Conservation (phyloP, 2,113 vertebrate species). For the Willisornis vidua region DNA sequence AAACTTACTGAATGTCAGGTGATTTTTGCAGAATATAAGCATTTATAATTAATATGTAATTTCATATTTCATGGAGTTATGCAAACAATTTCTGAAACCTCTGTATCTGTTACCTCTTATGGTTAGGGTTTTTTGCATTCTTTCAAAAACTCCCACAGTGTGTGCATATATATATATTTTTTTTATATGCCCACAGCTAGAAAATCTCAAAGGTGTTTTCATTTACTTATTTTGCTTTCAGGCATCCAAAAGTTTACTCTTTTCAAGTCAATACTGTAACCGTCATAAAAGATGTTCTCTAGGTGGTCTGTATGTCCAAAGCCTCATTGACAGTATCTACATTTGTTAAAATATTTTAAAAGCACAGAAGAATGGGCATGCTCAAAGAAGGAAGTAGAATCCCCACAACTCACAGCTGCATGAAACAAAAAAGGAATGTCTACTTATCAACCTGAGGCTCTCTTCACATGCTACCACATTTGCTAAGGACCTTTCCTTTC, state of each 20-base stretch:
- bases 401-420: background rate
- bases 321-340: background rate
- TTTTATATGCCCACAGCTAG: background rate
- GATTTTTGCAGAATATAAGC: background rate
- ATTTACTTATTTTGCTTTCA: background rate
- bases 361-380: background rate
- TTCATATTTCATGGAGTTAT: background rate
- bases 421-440: background rate
- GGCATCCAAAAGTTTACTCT: background rate
- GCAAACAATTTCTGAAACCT: background rate
- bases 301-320: background rate
- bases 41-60: background rate
- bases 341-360: background rate
- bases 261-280: background rate
- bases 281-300: background rate
- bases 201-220: background rate
- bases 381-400: background rate
- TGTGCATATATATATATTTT: too few species aligned
- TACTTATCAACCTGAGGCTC: background rate
- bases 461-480: background rate
- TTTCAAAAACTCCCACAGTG: background rate
- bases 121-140: background rate
- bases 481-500: background rate
- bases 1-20: background rate
- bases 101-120: accelerated